Conservation (phyloP, 1,140 invertebrate species). For the Meloidogyne floridensis region DNA sequence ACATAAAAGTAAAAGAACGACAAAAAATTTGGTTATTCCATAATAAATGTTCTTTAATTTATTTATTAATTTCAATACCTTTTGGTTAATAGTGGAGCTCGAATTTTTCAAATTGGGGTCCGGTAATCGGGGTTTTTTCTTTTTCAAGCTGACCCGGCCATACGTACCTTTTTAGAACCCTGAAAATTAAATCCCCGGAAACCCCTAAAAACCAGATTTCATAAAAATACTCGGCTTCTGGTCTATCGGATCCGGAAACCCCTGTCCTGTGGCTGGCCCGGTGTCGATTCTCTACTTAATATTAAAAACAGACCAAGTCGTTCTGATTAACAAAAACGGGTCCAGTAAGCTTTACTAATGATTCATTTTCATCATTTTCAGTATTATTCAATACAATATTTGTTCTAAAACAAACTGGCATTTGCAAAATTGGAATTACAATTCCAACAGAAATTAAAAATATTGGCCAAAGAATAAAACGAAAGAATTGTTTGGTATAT, state of each 20-base stretch:
- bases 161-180: no score
- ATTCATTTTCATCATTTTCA: background rate
- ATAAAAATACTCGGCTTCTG: no score
- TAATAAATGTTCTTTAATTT: slow-evolving; percentile 3
- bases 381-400: background rate
- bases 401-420: slow-evolving; percentile 26
- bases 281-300: no score
- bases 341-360: slow-evolving; percentile 11
- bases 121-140: no score
- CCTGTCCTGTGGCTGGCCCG: no score
- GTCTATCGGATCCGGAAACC: no score
- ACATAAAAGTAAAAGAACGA: background rate
- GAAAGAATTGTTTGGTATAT: background rate
- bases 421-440: slow-evolving; percentile 18
- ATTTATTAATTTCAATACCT: no score
- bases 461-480: slow-evolving; percentile 1
- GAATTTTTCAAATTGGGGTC: no score
- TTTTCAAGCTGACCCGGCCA: no score
- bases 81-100: no score
- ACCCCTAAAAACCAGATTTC: no score
- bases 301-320: background rate
- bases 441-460: background rate
- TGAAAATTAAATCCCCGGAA: no score
- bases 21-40: slow-evolving; percentile 18
- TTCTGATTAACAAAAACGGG: slow-evolving; percentile 17